Base-by-base conservation (phyloP, 1,140 invertebrate species). In the Listronotus oregonensis region DNA sequence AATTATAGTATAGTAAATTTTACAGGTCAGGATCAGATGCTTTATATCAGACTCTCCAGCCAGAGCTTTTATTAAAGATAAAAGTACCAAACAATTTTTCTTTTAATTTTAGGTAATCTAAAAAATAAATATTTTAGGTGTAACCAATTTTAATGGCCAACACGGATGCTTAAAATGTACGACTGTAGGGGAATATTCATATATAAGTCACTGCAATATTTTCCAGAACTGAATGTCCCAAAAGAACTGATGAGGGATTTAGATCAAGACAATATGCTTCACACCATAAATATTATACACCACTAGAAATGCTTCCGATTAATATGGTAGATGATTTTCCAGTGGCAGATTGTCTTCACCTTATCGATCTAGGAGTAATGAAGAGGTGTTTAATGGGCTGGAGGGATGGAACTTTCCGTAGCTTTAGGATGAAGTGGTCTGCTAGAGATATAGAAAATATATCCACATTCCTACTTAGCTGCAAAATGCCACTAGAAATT, bases 291-390 rank as follows among this genome's bases (percentile, higher is more conserved):
- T 0, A 11, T 1, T 57, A 68, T 37, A 65, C 66, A 9, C 69
- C 71, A 11, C 43, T 74, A 43, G 39, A 67, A 21, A 46, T 52
- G 52, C 37, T 75, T 12, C 42, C 49, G 0, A 68, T 75, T 57
- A 67, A 73, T 58, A 75, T 75, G 72, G 21, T 72, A 4, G 46
- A 66, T 46, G 56, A 72, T 58, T 69, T 75, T 64, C 67, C 68
- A 0, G 69, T 72, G 6, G 50, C 21, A 14, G 73, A 76, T 56
- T 64, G 67, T 8, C 52, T 76, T 6, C 71, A 76, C 32, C 62
- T 74, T 5, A 64, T 75, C 14, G 69, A 74, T 44, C 18, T 74
- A 0, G 74, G 71, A 9, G 17, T 73, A 6, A 74, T 70, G 67
- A 76, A 74, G 51, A 51, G 69, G 7, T 54, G 56, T 17, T 56